Conservation (phyloP, 2,888 invertebrate genomes). For the Xanthia togata region DNA sequence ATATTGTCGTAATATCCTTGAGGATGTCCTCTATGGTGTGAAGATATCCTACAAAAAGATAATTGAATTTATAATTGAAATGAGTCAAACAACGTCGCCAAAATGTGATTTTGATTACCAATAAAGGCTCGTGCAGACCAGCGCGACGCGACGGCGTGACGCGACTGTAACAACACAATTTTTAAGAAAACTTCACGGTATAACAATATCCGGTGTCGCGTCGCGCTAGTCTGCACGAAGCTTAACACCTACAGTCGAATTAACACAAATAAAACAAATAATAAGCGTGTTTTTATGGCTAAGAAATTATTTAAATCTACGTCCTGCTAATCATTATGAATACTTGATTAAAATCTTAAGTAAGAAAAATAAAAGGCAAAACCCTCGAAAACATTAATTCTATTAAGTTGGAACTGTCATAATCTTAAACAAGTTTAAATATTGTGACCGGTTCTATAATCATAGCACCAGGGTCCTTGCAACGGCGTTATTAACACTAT, state of each 20-base stretch:
- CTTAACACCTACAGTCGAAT: conserved; percentile 40
- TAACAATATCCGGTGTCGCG: too few relatives aligned
- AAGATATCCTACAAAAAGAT: conserved; percentile 19
- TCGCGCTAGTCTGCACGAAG: too few relatives aligned
- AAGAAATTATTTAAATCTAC: not conserved
- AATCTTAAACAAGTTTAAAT: conserved; percentile 71
- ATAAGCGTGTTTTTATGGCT: not conserved
- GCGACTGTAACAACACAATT: too few relatives aligned
- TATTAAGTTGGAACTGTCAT: conserved; percentile 52
- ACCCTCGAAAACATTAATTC: conserved; percentile 11
- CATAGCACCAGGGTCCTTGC: conserved; percentile 68
- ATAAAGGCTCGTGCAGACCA: too few relatives aligned
- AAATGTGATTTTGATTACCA: conserved; percentile 9
- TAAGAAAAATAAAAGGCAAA: conserved; percentile 14
- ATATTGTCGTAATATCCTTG: conserved; percentile 29
- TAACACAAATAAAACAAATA: not conserved
- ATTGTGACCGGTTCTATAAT: conserved; percentile 71
- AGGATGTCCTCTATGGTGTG: conserved; percentile 30
- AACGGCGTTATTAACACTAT: conserved; percentile 75
- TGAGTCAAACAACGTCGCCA: conserved; percentile 23
- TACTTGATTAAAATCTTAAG: conserved; percentile 14
- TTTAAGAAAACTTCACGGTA: too few relatives aligned
- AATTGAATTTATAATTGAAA: conserved; percentile 31
- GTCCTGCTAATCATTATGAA: conserved; percentile 5
- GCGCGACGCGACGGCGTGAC: too few relatives aligned